Conservation (phyloP, 2,113 vertebrate genomes). For the Ctenodactylus gundi region DNA sequence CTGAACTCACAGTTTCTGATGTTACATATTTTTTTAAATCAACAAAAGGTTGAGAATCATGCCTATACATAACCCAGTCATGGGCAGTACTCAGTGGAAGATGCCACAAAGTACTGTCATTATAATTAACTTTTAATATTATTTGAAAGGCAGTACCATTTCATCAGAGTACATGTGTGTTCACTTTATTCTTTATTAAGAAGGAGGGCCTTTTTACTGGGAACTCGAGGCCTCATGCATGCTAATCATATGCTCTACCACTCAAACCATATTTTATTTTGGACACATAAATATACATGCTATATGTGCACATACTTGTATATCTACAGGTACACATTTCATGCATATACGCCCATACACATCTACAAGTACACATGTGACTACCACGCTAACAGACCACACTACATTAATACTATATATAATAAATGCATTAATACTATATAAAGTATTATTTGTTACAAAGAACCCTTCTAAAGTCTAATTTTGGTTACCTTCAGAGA, state of each 20-base stretch:
- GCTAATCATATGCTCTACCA: not conserved
- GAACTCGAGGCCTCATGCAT: not conserved
- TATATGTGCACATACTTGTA: not conserved
- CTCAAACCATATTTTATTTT: not conserved
- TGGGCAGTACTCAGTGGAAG: not conserved
- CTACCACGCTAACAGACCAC: not conserved
- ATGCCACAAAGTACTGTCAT: not conserved
- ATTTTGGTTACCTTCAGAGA: constrained; percentile 91
- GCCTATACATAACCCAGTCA: not conserved
- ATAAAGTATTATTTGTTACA: constrained; percentile 5
- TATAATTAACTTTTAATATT: constrained; percentile 19
- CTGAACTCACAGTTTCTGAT: not conserved
- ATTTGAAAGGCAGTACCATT: constrained; percentile 38
- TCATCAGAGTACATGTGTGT: constrained; percentile 18
- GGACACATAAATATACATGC: not conserved
- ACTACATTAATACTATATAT: not conserved
- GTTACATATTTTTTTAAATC: not conserved
- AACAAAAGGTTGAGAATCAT: constrained; percentile 11
- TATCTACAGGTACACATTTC: not conserved
- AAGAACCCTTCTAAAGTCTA: not conserved
- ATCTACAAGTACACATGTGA: not conserved
- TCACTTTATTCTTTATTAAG: not conserved
- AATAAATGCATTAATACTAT: not conserved
- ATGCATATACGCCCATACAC: not conserved
- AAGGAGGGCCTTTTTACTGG: too few species aligned